Percentiles rank a stretch among this genome's conserved stretches.
Conservation (phyloP, 1,140 invertebrate species). For the Ruditapes philippinarum region DNA sequence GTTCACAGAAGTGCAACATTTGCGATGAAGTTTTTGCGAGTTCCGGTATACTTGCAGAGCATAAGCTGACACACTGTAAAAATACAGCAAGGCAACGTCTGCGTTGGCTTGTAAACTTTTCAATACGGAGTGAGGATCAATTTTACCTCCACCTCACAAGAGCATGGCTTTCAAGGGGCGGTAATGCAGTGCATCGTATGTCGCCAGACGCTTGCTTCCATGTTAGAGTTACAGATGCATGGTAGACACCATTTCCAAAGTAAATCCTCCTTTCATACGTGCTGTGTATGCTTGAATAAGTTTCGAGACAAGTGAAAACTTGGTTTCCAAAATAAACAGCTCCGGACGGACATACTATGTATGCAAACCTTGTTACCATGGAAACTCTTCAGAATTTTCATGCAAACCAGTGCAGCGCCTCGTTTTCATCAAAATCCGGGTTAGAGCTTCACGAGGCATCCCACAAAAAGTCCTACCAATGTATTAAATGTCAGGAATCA, state of each 20-base stretch:
- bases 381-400: constrained; percentile 80
- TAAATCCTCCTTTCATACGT: constrained; percentile 82
- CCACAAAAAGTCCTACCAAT: constrained; percentile 89
- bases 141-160: constrained; percentile 91
- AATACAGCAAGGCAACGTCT: constrained; percentile 95
- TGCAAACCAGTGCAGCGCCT: constrained; percentile 89
- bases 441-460: constrained; percentile 89
- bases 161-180: constrained; percentile 89
- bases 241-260: constrained; percentile 91
- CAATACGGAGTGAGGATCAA: constrained; percentile 85
- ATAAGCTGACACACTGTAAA: constrained; percentile 94
- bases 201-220: constrained; percentile 94
- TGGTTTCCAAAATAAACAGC: constrained; percentile 82
- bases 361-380: constrained; percentile 90
- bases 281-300: constrained; percentile 85
- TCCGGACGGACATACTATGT: constrained; percentile 86
- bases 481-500: constrained; percentile 91
- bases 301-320: constrained; percentile 84
- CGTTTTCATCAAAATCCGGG: constrained; percentile 91
- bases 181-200: constrained; percentile 81
- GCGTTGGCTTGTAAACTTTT: constrained; percentile 88
- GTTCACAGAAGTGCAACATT: constrained; percentile 97
- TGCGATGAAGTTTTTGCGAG: constrained; percentile 97
- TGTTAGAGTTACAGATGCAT: constrained; percentile 95
- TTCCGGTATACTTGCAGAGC: constrained; percentile 94